Conservation (phyloP, 2,888 invertebrate species). For the Cryptus armator region DNA sequence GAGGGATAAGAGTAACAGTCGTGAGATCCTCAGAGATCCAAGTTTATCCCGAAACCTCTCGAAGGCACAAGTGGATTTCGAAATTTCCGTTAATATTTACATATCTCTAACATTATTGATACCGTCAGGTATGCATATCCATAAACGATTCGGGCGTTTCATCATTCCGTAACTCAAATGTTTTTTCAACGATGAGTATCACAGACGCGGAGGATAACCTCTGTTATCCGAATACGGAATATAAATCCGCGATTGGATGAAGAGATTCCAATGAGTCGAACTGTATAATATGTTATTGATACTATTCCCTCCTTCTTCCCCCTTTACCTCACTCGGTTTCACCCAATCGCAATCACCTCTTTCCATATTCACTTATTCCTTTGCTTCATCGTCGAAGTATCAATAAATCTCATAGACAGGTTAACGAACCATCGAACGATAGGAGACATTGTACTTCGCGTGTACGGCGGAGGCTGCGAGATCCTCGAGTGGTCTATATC, state of each 20-base stretch:
- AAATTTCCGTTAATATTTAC: slow-evolving; percentile 26
- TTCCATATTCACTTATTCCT: slow-evolving; percentile 71
- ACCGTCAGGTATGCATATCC: neutral
- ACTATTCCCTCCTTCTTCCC: slow-evolving; percentile 65
- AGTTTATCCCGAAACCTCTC: neutral
- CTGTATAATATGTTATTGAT: slow-evolving; percentile 83
- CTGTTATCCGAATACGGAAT: neutral
- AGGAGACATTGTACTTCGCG: slow-evolving; percentile 11
- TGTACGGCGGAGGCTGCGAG: slow-evolving; percentile 22
- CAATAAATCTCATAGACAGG: slow-evolving; percentile 83
- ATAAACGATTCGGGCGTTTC: slow-evolving; percentile 6
- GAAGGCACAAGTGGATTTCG: neutral
- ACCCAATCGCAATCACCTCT: slow-evolving; percentile 20
- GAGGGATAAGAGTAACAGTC: neutral
- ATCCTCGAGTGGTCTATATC: slow-evolving; percentile 5
- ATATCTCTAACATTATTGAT: slow-evolving; percentile 18
- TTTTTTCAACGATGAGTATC: neutral
- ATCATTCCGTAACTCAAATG: slow-evolving; percentile 2
- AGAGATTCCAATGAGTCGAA: slow-evolving; percentile 74
- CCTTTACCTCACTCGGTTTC: neutral
- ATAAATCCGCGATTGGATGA: slow-evolving; percentile 38
- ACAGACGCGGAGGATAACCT: neutral
- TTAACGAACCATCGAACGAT: slow-evolving; percentile 81
- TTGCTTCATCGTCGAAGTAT: slow-evolving; percentile 77
- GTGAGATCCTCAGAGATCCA: neutral